These are phyloP conservation scores for Oeneis ivallda DNA, from an alignment of 2,888 invertebrate genomes.

Conservation along the genomic window DNA sequence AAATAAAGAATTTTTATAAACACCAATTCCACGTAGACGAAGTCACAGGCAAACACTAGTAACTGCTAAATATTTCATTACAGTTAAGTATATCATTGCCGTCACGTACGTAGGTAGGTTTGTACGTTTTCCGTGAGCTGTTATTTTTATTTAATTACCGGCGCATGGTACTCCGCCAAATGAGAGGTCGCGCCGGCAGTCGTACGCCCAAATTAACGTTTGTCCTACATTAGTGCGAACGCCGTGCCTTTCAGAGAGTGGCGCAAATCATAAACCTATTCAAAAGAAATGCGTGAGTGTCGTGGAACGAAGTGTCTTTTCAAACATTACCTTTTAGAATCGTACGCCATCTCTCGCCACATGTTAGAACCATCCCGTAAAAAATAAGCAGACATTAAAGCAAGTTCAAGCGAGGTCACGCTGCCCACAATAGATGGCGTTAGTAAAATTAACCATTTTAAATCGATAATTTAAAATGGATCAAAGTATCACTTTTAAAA, in stretches of 20 bases:
- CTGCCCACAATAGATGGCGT: too few relatives aligned
- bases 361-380: too few relatives aligned
- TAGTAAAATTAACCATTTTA: too few relatives aligned
- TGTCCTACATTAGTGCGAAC: constrained; percentile 35
- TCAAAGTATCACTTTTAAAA: too few relatives aligned
- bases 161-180: constrained; percentile 18
- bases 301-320: too few relatives aligned
- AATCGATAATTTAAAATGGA: too few relatives aligned
- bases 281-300: too few relatives aligned
- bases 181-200: constrained; percentile 31
- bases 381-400: too few relatives aligned
- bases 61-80: not conserved
- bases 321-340: too few relatives aligned
- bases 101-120: not conserved
- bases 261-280: constrained; percentile 8
- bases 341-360: too few relatives aligned
- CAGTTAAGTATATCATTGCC: not conserved
- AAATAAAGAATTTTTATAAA: not conserved
- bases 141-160: constrained; percentile 40
- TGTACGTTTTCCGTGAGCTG: constrained; percentile 20
- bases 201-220: constrained; percentile 35
- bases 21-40: not conserved
- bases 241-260: constrained; percentile 17
- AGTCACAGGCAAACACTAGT: not conserved
- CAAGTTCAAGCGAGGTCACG: too few relatives aligned